Conservation (phyloP, 2,113 vertebrate species). For the Nerophis ophidion region DNA sequence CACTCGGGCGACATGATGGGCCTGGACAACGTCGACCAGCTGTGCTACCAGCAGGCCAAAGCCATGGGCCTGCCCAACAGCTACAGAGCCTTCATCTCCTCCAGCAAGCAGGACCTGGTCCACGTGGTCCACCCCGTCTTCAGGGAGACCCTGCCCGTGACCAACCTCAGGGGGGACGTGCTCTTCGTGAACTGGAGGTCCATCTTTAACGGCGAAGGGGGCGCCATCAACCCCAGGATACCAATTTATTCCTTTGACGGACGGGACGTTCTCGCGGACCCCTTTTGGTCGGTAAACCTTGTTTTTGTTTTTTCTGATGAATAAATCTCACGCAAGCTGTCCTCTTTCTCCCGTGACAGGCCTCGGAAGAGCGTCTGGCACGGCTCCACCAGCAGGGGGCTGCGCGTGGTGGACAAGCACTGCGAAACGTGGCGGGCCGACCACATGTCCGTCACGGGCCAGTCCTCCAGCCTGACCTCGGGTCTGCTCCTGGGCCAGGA, state of each 20-base stretch:
- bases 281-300: constrained; percentile 80
- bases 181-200: constrained; percentile 87
- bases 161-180: constrained; percentile 90
- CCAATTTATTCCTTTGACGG: constrained; percentile 97
- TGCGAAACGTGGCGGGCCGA: constrained; percentile 87
- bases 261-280: constrained; percentile 82
- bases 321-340: neutral
- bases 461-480: constrained; percentile 80
- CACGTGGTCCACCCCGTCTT: constrained; percentile 80
- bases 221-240: constrained; percentile 67
- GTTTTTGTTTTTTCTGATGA: neutral
- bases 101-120: constrained; percentile 83
- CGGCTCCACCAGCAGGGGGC: constrained; percentile 77
- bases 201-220: constrained; percentile 80
- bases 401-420: constrained; percentile 79
- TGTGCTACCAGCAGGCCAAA: constrained; percentile 89
- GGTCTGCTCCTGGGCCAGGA: constrained; percentile 87
- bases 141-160: constrained; percentile 79
- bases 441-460: constrained; percentile 75
- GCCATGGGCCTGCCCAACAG: constrained; percentile 82
- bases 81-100: constrained; percentile 88
- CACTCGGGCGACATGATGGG: constrained; percentile 80
- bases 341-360: constrained; percentile 62
- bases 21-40: constrained; percentile 73
- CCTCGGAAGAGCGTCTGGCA: constrained; percentile 92